Evolutionary conservation across 2,113 vertebrate genomes (phyloP), one percentile per base, ranked within the genome.

Genomic region (Thamnophis sirtalis): DNA sequence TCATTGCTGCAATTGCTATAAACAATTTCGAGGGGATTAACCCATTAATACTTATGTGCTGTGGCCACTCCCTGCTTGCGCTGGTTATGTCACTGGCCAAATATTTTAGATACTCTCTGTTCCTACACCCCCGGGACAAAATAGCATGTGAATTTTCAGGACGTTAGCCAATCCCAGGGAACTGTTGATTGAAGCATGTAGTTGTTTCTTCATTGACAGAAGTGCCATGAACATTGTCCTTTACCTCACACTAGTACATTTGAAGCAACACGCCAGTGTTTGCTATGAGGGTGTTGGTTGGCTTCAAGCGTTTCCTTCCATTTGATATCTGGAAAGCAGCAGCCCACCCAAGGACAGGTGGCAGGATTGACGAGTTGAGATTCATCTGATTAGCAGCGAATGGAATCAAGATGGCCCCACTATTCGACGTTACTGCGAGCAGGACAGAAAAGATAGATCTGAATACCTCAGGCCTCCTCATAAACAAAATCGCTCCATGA

Each of bases 71-170:
- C 96, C 95, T 96, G 93, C 93, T 94, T 93, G 93, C 92, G 43
- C 1, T 92, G 93, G 93, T 28, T 49, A 92, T 96, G 94, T 96
- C 94, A 97, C 96, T 96, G 95, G 92, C 91, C 95, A 94, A 94
- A 91, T 96, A 95, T 94, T 95, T 94, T 88, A 86, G 48, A 95
- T 94, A 94, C 95, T 95, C 93, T 94, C 95, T 93, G 2, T 95
- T 91, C 94, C 95, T 95, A 96, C 96, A 93, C 96, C 94, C 85
- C 95, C 94, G 80, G 96, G 96, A 96, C 96, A 96, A 97, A 96
- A 96, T 94, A 92, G 48, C 54, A 51, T 92, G 90, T 92, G 93
- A 93, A 93, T 96, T 95, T 96, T 93, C 33, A 51, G 89, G 94
- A 90, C 85, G 95, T 96, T 96, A 95, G 92, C 95, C 96, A 95